phyloP scores from a whole-genome alignment of 2,888 invertebrate genomes.

The Ptychoptera contaminata region DNA sequence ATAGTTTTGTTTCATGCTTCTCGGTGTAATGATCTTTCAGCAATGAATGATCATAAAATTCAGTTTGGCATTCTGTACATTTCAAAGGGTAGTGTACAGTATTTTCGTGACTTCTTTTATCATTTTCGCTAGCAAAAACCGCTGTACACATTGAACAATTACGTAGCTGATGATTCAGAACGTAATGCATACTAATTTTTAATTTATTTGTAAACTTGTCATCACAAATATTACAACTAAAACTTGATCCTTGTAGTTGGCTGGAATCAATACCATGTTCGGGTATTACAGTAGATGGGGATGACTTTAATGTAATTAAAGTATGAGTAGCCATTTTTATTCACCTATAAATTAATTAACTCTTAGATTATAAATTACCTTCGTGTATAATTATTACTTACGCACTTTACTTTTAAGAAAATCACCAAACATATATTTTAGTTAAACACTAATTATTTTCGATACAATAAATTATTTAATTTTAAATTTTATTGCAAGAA shows the following conservation, averaged over 20 bases:
- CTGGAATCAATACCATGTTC: background rate
- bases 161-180: constrained; percentile 28
- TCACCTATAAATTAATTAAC: too few relatives aligned
- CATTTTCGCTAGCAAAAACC: background rate
- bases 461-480: too few relatives aligned
- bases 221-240: constrained; percentile 33
- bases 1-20: background rate
- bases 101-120: background rate
- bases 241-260: background rate
- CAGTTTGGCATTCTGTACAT: background rate
- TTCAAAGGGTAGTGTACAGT: background rate
- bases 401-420: too few relatives aligned
- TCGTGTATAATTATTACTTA: too few relatives aligned
- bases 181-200: constrained; percentile 34
- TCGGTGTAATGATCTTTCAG: constrained; percentile 2
- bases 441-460: too few relatives aligned
- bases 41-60: background rate
- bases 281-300: background rate
- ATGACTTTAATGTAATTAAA: too few relatives aligned
- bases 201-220: constrained; percentile 35
- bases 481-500: too few relatives aligned
- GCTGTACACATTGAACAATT: background rate
- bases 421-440: too few relatives aligned
- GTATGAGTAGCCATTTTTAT: too few relatives aligned
- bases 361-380: too few relatives aligned